These are phyloP conservation scores for Pseudorhiza aurosa DNA, from an alignment of 30 jellyfish, hydroid and myxozoan genomes.

Conservation along the genomic window DNA sequence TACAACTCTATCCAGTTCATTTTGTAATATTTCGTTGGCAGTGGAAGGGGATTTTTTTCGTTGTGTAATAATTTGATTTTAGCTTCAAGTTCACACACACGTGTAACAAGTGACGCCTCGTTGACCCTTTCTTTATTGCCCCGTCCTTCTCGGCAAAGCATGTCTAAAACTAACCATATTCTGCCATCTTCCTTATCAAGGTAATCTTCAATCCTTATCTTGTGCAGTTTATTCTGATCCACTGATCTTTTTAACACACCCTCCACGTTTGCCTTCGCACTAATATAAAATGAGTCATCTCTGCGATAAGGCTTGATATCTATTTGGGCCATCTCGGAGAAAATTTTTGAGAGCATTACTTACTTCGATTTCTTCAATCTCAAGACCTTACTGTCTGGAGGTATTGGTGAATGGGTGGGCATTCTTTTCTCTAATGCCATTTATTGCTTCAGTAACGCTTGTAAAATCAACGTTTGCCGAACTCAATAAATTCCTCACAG, in stretches of 20 bases:
- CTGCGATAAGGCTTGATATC: conserved; percentile 27
- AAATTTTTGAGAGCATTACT: conserved; percentile 12
- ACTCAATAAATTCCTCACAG: conserved; percentile 30
- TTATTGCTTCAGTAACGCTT: conserved; percentile 48
- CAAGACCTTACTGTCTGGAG: conserved; percentile 49
- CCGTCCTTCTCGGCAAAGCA: conserved; percentile 32
- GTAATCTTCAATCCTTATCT: not conserved
- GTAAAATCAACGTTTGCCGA: conserved; percentile 29
- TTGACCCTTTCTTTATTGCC: not conserved
- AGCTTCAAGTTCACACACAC: conserved; percentile 2
- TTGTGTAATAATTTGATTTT: not conserved
- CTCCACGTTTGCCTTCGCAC: conserved; percentile 34
- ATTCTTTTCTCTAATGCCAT: conserved; percentile 7
- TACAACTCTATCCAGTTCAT: conserved; percentile 4
- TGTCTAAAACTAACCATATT: conserved; percentile 13
- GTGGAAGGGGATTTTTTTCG: conserved; percentile 4
- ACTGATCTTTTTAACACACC: conserved; percentile 29
- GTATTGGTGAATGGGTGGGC: too few species aligned
- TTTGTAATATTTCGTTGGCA: conserved; percentile 3
- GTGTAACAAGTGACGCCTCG: not conserved
- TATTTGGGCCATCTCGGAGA: conserved; percentile 45
- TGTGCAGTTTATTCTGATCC: conserved; percentile 17
- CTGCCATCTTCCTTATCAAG: not conserved
- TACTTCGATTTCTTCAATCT: conserved; percentile 36
- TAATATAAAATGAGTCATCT: conserved; percentile 28